Conservation (phyloP, 2,113 vertebrate species). For the Ellobius talpinus region DNA sequence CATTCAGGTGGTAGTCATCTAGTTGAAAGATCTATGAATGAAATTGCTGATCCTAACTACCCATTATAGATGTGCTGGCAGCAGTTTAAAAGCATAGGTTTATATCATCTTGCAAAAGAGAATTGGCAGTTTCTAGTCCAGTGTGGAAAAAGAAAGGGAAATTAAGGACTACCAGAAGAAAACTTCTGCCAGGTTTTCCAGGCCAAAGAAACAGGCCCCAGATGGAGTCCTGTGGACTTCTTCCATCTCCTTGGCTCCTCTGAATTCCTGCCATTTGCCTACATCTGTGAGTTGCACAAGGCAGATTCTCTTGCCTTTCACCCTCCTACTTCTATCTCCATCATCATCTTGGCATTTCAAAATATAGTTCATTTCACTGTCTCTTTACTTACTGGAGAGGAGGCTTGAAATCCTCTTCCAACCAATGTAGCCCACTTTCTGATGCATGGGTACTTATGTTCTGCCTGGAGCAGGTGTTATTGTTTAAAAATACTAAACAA, state of each 20-base stretch:
- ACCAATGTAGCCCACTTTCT: conserved; percentile 63
- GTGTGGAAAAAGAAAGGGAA: conserved; percentile 35
- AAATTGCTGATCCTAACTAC: conserved; percentile 60
- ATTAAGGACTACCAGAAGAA: neutral
- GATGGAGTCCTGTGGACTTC: conserved; percentile 69
- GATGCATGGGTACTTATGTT: conserved; percentile 70
- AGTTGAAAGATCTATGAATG: conserved; percentile 56
- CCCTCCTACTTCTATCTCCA: conserved; percentile 17
- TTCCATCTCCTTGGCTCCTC: conserved; percentile 67
- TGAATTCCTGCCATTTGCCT: conserved; percentile 72
- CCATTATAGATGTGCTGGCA: neutral
- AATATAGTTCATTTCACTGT: conserved; percentile 60
- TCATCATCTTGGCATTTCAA: conserved; percentile 1
- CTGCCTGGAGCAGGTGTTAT: conserved; percentile 81
- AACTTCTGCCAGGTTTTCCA: conserved; percentile 58
- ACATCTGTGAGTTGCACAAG: conserved; percentile 66
- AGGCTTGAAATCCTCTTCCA: conserved; percentile 9
- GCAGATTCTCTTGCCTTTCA: conserved; percentile 36
- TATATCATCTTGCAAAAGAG: conserved; percentile 32
- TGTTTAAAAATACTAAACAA: conserved; percentile 81
- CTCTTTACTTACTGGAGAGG: conserved; percentile 70
- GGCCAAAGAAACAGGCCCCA: conserved; percentile 78
- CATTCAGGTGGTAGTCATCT: conserved; percentile 51
- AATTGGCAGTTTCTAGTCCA: conserved; percentile 37
- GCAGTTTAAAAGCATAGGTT: neutral